A percentile compares a stretch with the other conserved stretches of the same genome.
phyloP scores from a whole-genome alignment of 2,113 vertebrate species.

The Daphoenositta chrysoptera region DNA sequence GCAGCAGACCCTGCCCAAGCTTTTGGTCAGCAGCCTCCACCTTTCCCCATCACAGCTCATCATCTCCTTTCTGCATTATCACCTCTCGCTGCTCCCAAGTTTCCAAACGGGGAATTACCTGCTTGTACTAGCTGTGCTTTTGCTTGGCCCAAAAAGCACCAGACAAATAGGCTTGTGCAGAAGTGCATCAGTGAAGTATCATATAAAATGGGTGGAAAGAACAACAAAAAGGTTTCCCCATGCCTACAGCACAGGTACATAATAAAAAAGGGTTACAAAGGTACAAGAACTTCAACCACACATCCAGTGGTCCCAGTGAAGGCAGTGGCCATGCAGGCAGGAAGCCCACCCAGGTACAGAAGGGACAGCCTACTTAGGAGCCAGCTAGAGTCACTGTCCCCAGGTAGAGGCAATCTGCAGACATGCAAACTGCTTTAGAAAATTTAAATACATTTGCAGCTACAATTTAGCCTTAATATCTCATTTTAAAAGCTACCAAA shows the following conservation, averaged over 20 bases:
- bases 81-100: background rate
- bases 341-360: background rate
- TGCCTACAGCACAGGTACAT: background rate
- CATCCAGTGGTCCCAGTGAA: accelerated
- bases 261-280: background rate
- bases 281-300: background rate
- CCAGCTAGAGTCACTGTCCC: background rate
- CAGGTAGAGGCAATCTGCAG: background rate
- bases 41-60: background rate
- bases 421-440: background rate
- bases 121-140: background rate
- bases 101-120: background rate
- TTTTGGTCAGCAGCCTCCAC: background rate
- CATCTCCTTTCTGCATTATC: background rate
- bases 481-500: background rate
- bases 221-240: background rate
- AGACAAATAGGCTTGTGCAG: background rate
- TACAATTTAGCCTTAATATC: background rate
- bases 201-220: background rate
- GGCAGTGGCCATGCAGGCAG: background rate
- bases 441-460: background rate
- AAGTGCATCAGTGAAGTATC: background rate
- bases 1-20: background rate
- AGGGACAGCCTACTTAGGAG: background rate
- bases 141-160: background rate